Evolutionary conservation across 2,888 invertebrate genomes (phyloP).

Genomic region (Priocnemis perturbator): DNA sequence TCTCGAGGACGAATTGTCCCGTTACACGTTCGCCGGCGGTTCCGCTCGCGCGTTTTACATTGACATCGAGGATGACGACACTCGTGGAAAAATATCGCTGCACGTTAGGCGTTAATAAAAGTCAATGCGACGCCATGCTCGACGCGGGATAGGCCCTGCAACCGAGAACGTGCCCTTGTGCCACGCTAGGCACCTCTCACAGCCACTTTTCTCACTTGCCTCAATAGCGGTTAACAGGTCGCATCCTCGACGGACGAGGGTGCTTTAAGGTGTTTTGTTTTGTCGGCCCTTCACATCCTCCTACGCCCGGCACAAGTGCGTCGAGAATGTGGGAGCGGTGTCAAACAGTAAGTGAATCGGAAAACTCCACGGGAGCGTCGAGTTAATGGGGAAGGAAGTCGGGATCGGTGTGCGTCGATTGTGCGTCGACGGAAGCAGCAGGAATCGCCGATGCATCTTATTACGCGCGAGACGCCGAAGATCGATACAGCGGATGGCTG

Average conservation of each 20-base stretch:
- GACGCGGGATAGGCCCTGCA: constrained; percentile 32
- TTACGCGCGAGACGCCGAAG: too few relatives aligned
- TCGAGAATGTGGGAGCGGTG: constrained; percentile 42
- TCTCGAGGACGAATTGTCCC: too few relatives aligned
- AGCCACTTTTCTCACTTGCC: constrained; percentile 62
- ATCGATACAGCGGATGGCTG: too few relatives aligned
- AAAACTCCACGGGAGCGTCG: constrained; percentile 36
- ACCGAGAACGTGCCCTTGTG: constrained; percentile 49
- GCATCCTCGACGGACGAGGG: constrained; percentile 58
- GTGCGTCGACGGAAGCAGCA: background rate
- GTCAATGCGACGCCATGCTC: constrained; percentile 27
- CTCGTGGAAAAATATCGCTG: constrained; percentile 19
- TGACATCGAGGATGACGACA: background rate
- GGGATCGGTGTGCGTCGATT: constrained; percentile 14
- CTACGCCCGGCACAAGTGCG: constrained; percentile 33
- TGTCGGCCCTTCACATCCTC: constrained; percentile 44
- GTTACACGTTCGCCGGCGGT: too few relatives aligned
- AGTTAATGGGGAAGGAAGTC: constrained; percentile 41
- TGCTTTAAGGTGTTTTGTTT: constrained; percentile 63
- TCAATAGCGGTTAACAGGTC: constrained; percentile 58
- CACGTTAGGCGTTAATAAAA: constrained; percentile 38
- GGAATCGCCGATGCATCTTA: background rate
- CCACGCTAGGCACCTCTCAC: constrained; percentile 49
- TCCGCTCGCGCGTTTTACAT: background rate
- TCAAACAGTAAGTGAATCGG: constrained; percentile 55